Evolutionary conservation across 2,113 vertebrate species (phyloP), one percentile per base, ranked within the genome.

Genomic region (Pristiophorus japonicus): DNA sequence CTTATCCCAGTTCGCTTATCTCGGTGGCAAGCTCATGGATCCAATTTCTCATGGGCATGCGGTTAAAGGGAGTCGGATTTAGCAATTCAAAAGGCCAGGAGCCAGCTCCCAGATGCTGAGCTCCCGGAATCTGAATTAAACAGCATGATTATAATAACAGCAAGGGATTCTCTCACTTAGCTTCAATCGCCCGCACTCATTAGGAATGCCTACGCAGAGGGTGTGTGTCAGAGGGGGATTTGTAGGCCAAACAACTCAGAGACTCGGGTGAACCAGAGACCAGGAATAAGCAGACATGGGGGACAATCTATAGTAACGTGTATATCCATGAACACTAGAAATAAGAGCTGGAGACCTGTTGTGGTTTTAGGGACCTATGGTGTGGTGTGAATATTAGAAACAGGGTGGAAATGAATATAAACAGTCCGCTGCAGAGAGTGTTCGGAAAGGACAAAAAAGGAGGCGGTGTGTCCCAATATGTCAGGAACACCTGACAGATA

Each of bases 81-180:
- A 92, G 95, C 73, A 63, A 75, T 78, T 20, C 59, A n/a, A 66
- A 95, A 0, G 59, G 92, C 45, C 96, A 96, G 0, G 6, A 14
- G 0, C 34, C 8, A 0, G 42, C 27, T n/a, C 85, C 42, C 70
- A 70, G 8, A 27, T 20, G 38, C n/a, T 34, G 66, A 18, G 62
- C 34, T 27, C 88, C 30, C 20, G 5, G 1, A n/a, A 67, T 84
- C 42, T 47, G 81, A 84, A 45, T 24, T 20, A 42, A 84, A 42
- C 42, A 84, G 38, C 38, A 18, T 75, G 70, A 75, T 75, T 75
- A 34, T 45, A 42, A 84, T 8, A 84, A 42, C 81, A 84, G 3
- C 12, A 3, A 42, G 16, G n/a, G 3, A 38, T 45, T 84, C 81
- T 91, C n/a, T 59, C 27, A 55, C 87, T 91, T 91, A 3, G 4